A percentile compares a stretch with the other conserved stretches of the same genome.
phyloP scores from a whole-genome alignment of 2,113 vertebrate genomes.

The Ranitomeya variabilis region DNA sequence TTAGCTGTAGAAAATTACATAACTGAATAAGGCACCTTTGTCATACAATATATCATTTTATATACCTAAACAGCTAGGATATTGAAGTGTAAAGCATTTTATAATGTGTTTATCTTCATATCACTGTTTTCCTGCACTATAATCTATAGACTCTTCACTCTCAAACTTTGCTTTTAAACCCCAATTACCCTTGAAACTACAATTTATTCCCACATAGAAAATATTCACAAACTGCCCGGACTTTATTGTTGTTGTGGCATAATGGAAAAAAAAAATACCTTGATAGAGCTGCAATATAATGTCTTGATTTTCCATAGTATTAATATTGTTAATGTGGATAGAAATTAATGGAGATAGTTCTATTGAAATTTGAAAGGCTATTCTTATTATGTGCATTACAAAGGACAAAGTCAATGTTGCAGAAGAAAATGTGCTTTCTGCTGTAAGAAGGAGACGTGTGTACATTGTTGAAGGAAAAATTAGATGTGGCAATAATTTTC shows the following conservation, averaged over 20 bases:
- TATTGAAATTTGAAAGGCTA: not conserved
- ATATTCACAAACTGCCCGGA: not conserved
- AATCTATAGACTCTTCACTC: not conserved
- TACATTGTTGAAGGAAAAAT: not conserved
- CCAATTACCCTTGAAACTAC: not conserved
- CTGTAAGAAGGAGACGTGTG: not conserved
- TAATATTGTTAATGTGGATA: not conserved
- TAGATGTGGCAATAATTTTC: conserved; percentile 28
- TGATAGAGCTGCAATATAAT: not conserved
- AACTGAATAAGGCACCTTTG: not conserved
- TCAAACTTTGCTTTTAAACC: not conserved
- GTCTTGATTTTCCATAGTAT: not conserved
- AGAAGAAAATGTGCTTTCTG: not conserved
- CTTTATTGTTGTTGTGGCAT: not conserved
- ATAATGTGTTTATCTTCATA: not conserved
- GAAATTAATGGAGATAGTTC: not conserved
- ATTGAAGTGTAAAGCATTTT: not conserved
- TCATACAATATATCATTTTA: not conserved
- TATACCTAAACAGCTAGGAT: not conserved
- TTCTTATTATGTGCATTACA: conserved; percentile 9
- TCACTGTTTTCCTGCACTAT: not conserved
- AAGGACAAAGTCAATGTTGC: conserved; percentile 28
- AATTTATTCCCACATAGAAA: not conserved
- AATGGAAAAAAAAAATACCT: not conserved
- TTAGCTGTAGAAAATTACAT: not conserved